Evolutionary conservation across 2,888 invertebrate genomes (phyloP).

Genomic region (Thysanoteuthis rhombus): DNA sequence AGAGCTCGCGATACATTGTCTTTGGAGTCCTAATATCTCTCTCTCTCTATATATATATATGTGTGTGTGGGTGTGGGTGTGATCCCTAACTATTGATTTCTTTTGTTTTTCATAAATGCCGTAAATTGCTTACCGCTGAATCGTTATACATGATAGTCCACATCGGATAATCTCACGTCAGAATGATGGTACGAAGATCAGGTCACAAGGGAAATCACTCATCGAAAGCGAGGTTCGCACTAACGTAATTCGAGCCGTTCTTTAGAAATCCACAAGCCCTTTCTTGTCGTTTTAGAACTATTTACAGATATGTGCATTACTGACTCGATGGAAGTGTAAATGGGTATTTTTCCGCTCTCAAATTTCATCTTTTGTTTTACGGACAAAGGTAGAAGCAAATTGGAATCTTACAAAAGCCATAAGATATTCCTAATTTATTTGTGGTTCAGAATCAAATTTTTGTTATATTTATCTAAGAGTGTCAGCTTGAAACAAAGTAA

Average conservation of each 20-base stretch:
- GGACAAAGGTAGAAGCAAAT: neutral
- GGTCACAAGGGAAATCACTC: neutral
- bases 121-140: neutral
- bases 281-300: neutral
- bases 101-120: neutral
- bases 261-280: neutral
- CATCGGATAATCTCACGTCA: neutral
- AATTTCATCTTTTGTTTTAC: neutral
- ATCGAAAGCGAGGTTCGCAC: neutral
- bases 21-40: no score
- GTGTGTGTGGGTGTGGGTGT: no score
- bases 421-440: no score
- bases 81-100: neutral
- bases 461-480: no score
- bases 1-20: no score
- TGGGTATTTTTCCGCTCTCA: neutral
- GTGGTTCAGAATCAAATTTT: no score
- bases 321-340: neutral
- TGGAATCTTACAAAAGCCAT: neutral
- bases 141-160: neutral
- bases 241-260: neutral
- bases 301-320: neutral
- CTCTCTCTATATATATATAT: no score
- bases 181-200: neutral
- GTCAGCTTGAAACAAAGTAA: no score